Evolutionary conservation across 2,113 vertebrate genomes (phyloP), one percentile per base, ranked within the genome.

Genomic region (Sapajus apella): DNA sequence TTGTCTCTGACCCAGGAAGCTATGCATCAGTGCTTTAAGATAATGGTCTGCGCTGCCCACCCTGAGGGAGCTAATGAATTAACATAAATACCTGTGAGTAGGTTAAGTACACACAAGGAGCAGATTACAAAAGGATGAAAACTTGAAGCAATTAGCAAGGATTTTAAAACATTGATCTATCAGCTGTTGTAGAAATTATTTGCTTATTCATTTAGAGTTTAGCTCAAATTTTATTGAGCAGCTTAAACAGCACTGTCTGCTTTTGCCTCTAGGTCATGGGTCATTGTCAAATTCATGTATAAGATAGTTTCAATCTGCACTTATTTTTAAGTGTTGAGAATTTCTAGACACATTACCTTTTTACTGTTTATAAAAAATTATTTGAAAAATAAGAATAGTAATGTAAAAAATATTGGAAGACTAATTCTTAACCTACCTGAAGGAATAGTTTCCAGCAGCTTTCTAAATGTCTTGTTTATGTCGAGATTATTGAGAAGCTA

Each of bases 1-100:
- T 92, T 96, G 90, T 93, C 21, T 21, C 91, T 94, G 92, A 96
- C 82, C 85, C 81, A 43, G 85, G 55, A 90, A 86, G 81, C 76
- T n/a, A 12, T 68, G 90, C 90, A 8, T 80, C 91, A 70, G 93
- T 84, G 89, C 91, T 47, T 93, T 70, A 23, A 70, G 96, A 81
- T 66, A 87, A 82, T 73, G 45, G 83, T 32, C 55, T 43, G 80
- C 35, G 79, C 70, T 58, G 37, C 56, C 83, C 58, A 50, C 76
- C 84, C 79, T 3, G 5, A 47, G 80, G 89, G 89, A 81, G 87
- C 83, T 93, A 47, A 95, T 94, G 58, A 90, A 85, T 95, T 95
- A 94, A 76, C 70, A 21, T 50, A 88, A 91, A 73, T 93, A 95
- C 92, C 70, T 90, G 37, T 56, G 87, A 43, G 93, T 20, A 70